These are phyloP conservation scores for Busseola fusca DNA, from an alignment of 2,888 invertebrate genomes.

Conservation along the genomic window DNA sequence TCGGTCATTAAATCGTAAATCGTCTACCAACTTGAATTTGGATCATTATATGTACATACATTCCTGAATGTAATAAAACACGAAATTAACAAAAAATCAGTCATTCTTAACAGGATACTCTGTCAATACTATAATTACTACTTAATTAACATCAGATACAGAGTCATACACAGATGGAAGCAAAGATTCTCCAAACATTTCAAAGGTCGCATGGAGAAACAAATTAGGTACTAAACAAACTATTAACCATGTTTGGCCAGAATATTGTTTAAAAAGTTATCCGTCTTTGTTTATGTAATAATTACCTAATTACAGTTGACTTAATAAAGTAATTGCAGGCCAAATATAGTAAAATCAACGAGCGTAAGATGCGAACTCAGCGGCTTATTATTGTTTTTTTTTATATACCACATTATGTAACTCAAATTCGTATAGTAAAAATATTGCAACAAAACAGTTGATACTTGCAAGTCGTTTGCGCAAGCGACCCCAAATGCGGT, in stretches of 20 bases:
- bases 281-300: slow-evolving; percentile 5
- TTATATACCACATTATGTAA: slow-evolving; percentile 37
- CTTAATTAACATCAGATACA: slow-evolving; percentile 44
- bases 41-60: not conserved
- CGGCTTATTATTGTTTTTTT: slow-evolving; percentile 15
- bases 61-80: slow-evolving; percentile 15
- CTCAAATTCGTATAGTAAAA: slow-evolving; percentile 31
- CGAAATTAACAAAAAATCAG: slow-evolving; percentile 54
- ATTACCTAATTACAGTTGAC: slow-evolving; percentile 21
- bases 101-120: slow-evolving; percentile 46
- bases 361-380: slow-evolving; percentile 1
- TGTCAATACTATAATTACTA: slow-evolving; percentile 34
- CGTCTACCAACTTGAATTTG: slow-evolving; percentile 15
- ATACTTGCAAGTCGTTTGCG: slow-evolving; percentile 32
- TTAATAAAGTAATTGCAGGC: slow-evolving; percentile 18
- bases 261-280: slow-evolving; percentile 15
- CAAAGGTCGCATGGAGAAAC: slow-evolving; percentile 25
- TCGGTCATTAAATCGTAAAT: slow-evolving; percentile 1
- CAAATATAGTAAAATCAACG: slow-evolving; percentile 24
- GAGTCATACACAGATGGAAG: slow-evolving; percentile 42
- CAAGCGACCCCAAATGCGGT: slow-evolving; percentile 33
- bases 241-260: slow-evolving; percentile 2
- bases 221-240: slow-evolving; percentile 17
- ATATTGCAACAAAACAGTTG: slow-evolving; percentile 47
- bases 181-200: slow-evolving; percentile 42